phyloP scores from a whole-genome alignment of 2,797 vertebrate genomes.

The Phrynocephalus vlangalii region DNA sequence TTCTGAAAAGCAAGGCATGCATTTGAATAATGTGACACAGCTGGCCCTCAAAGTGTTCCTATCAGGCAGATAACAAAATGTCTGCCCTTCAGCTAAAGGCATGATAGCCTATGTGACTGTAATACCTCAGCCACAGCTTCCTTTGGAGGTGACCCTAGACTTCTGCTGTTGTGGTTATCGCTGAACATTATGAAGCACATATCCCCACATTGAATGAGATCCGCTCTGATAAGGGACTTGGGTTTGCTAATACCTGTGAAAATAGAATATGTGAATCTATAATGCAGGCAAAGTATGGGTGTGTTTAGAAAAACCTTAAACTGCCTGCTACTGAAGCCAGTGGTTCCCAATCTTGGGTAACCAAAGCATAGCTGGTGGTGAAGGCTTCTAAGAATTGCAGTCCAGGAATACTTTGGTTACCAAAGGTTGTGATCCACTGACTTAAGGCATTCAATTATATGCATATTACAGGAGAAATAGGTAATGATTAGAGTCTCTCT shows the following conservation, averaged over 20 bases:
- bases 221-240: background rate
- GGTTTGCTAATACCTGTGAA: background rate
- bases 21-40: background rate
- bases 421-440: too few relatives aligned
- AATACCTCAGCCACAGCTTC: background rate
- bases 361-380: too few relatives aligned
- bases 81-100: background rate
- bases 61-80: background rate
- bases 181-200: background rate
- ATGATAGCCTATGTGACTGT: background rate
- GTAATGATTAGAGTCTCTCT: too few relatives aligned
- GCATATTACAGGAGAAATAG: too few relatives aligned
- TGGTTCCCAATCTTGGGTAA: too few relatives aligned
- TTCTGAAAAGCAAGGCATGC: constrained; percentile 39
- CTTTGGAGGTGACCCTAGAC: background rate
- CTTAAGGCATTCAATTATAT: too few relatives aligned
- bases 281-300: background rate
- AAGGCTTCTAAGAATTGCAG: too few relatives aligned
- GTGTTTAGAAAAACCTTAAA: background rate
- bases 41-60: background rate
- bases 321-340: too few relatives aligned
- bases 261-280: background rate
- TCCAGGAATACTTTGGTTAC: too few relatives aligned
- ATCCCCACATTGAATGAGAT: background rate
- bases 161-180: background rate